Conservation (phyloP, 2,113 vertebrate genomes). For the Dromas ardeola region DNA sequence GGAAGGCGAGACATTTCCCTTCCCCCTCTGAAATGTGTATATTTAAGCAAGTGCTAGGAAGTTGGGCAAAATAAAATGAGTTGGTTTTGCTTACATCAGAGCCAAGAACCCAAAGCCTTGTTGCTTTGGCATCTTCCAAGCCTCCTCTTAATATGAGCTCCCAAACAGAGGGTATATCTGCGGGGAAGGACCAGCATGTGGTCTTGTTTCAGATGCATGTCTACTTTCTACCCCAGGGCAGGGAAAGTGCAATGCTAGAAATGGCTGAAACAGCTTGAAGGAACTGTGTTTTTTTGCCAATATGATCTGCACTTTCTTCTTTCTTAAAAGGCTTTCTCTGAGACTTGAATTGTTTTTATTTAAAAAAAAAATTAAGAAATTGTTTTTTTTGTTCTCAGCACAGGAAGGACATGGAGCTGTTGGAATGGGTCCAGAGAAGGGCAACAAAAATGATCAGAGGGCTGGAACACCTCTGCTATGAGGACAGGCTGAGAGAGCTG, state of each 20-base stretch:
- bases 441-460: too few species aligned
- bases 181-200: background rate
- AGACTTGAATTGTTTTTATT: background rate
- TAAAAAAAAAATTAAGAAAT: too few species aligned
- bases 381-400: too few species aligned
- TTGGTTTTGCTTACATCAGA: background rate
- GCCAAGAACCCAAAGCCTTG: background rate
- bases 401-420: too few species aligned
- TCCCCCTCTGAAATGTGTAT: background rate
- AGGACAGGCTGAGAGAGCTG: too few species aligned
- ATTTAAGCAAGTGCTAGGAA: background rate
- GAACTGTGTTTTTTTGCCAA: accelerated
- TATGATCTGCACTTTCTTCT: background rate
- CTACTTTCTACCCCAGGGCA: background rate
- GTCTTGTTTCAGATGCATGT: background rate
- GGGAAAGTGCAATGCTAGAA: background rate
- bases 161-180: background rate
- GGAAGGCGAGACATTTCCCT: background rate
- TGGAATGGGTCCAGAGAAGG: too few species aligned
- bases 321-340: background rate
- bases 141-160: background rate
- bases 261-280: background rate
- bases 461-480: too few species aligned
- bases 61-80: background rate
- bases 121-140: background rate